Evolutionary conservation across 1,140 invertebrate species (phyloP).

Genomic region (Carposina sasakii): DNA sequence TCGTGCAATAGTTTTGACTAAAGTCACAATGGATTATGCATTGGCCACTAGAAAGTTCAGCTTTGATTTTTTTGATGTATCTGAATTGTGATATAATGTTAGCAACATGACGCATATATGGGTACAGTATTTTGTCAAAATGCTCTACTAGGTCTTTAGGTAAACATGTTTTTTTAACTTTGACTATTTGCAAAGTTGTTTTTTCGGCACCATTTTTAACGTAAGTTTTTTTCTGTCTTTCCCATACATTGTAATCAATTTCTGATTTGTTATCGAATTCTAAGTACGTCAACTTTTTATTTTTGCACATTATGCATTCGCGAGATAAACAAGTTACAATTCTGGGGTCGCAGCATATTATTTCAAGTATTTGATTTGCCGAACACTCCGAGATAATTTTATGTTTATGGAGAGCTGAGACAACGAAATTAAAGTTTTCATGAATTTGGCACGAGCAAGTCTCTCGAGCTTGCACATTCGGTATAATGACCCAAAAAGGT

Average conservation of each 20-base stretch:
- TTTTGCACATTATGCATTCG: neutral
- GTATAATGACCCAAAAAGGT: slow-evolving; percentile 7
- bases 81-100: neutral
- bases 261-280: neutral
- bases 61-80: neutral
- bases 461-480: neutral
- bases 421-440: neutral
- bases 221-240: neutral
- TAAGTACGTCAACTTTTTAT: neutral
- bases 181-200: neutral
- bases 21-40: slow-evolving; percentile 28
- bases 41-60: slow-evolving; percentile 4
- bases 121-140: neutral
- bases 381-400: neutral
- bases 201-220: neutral
- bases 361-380: neutral
- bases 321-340: neutral
- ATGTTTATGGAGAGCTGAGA: neutral
- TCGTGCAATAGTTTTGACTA: slow-evolving; percentile 37
- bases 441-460: slow-evolving; percentile 7
- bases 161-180: neutral
- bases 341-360: neutral
- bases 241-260: neutral
- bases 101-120: neutral
- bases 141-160: neutral